phyloP scores from a whole-genome alignment of 1,140 invertebrate species.

The Aplysia californica region DNA sequence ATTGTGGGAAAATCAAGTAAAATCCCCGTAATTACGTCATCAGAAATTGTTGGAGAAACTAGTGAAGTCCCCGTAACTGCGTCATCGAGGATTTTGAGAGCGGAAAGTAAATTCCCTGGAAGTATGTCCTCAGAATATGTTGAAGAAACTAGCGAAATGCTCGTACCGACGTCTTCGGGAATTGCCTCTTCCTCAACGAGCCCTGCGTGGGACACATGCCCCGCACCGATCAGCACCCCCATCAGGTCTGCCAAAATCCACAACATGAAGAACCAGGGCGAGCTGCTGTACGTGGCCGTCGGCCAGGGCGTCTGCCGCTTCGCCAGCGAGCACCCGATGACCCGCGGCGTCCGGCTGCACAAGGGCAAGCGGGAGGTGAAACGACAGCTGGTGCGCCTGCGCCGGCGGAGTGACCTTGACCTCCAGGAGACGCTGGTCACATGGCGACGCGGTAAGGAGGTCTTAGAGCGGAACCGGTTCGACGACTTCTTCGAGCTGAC shows the following conservation, averaged over 20 bases:
- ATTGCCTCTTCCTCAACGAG: neutral
- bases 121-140: no score
- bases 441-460: slow-evolving; percentile 47
- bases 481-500: slow-evolving; percentile 60
- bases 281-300: slow-evolving; percentile 42
- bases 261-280: slow-evolving; percentile 31
- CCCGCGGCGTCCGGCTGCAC: slow-evolving; percentile 50
- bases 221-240: neutral
- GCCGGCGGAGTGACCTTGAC: slow-evolving; percentile 36
- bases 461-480: slow-evolving; percentile 51
- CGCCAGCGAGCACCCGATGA: slow-evolving; percentile 45
- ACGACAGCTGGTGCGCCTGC: slow-evolving; percentile 39
- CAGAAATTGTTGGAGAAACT: no score
- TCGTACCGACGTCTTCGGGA: no score
- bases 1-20: no score
- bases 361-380: slow-evolving; percentile 58
- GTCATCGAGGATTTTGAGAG: no score
- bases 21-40: no score
- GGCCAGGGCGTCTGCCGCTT: slow-evolving; percentile 43
- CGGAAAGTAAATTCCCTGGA: no score
- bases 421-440: slow-evolving; percentile 45
- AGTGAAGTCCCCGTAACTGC: no score
- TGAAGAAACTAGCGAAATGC: neutral
- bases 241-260: slow-evolving; percentile 35
- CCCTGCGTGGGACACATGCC: neutral